Evolutionary conservation across 2,888 invertebrate genomes (phyloP).

Genomic region (Hypolimnas misippus): DNA sequence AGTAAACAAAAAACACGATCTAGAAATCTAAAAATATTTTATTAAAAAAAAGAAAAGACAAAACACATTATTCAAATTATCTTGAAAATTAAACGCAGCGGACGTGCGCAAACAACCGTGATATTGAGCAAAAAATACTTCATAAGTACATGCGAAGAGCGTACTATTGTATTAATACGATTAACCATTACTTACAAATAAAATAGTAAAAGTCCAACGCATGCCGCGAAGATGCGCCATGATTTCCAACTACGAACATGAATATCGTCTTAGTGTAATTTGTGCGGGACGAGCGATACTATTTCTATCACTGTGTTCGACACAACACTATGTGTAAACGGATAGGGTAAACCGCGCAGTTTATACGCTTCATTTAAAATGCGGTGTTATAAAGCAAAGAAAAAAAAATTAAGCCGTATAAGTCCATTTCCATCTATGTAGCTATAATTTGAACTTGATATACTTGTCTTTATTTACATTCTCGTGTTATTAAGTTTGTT

Average conservation of each 20-base stretch:
- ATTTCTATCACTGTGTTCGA: slow-evolving; percentile 32
- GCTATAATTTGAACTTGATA: slow-evolving; percentile 43
- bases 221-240: slow-evolving; percentile 26
- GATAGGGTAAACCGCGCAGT: slow-evolving; percentile 40
- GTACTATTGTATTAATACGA: slow-evolving; percentile 65
- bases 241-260: slow-evolving; percentile 28
- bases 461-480: slow-evolving; percentile 3
- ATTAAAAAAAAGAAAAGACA: not conserved
- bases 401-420: slow-evolving; percentile 30
- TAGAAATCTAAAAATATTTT: not conserved
- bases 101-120: slow-evolving; percentile 6
- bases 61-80: not conserved
- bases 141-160: slow-evolving; percentile 21
- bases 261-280: slow-evolving; percentile 23
- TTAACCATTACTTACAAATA: slow-evolving; percentile 54
- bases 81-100: not conserved
- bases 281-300: slow-evolving; percentile 34
- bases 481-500: not conserved
- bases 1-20: not conserved
- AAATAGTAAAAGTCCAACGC: slow-evolving; percentile 52
- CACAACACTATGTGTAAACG: slow-evolving; percentile 32
- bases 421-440: slow-evolving; percentile 32
- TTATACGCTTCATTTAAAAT: slow-evolving; percentile 53
- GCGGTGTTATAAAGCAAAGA: slow-evolving; percentile 45
- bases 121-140: slow-evolving; percentile 18